Evolutionary conservation across 1,140 invertebrate species (phyloP).

Genomic region (Protaetia brevitarsis): DNA sequence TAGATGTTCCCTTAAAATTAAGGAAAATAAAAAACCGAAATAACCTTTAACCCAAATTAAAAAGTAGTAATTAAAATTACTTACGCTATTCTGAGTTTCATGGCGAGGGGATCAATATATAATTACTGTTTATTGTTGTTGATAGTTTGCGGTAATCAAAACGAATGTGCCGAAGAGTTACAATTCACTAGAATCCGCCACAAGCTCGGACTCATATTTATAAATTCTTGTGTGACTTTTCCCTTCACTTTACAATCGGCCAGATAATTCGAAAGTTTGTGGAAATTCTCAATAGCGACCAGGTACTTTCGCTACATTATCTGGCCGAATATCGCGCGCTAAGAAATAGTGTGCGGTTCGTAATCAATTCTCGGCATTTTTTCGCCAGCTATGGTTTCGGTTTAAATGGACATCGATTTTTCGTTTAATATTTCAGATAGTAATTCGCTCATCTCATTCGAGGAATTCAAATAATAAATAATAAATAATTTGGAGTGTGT

Average conservation of each 20-base stretch:
- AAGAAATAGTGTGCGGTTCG: constrained; percentile 20
- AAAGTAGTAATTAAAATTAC: background rate
- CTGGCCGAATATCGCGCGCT: constrained; percentile 24
- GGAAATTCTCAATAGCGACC: background rate
- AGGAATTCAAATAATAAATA: too few species aligned
- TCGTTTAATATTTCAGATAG: too few species aligned
- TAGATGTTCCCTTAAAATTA: too few species aligned
- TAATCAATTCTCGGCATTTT: constrained; percentile 28
- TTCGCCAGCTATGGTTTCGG: background rate
- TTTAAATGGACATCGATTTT: background rate
- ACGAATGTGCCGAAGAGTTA: constrained; percentile 25
- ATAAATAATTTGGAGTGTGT: too few species aligned
- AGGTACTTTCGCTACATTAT: constrained; percentile 19
- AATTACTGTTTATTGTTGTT: constrained; percentile 22
- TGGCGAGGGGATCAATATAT: background rate
- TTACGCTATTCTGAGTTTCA: constrained; percentile 26
- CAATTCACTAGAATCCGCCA: constrained; percentile 33
- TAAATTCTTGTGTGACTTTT: constrained; percentile 36
- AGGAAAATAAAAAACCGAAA: background rate
- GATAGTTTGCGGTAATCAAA: background rate
- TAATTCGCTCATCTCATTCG: too few species aligned
- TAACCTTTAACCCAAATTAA: too few species aligned
- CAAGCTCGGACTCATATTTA: constrained; percentile 33
- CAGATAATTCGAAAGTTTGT: constrained; percentile 28
- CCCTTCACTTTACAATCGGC: constrained; percentile 36